Evolutionary conservation across 2,113 vertebrate species (phyloP).

Genomic region (Corythornis madagascariensis): DNA sequence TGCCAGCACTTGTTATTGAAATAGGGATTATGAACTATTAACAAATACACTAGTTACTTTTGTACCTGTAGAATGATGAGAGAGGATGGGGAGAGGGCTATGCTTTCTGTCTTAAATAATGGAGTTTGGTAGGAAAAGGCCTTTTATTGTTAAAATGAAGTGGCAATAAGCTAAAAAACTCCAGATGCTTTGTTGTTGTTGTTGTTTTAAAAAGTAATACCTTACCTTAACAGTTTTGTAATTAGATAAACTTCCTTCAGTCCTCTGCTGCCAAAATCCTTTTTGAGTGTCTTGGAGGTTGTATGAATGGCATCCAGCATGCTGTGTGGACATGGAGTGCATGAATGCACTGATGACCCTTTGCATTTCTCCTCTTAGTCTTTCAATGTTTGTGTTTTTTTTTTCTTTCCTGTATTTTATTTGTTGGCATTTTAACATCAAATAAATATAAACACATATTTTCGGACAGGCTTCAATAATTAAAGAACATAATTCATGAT

Average conservation of each 20-base stretch:
- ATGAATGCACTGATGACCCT: background rate
- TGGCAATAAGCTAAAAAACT: background rate
- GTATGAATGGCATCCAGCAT: background rate
- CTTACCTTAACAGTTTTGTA: background rate
- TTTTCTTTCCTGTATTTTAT: background rate
- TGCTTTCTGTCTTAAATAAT: background rate
- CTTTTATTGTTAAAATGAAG: background rate
- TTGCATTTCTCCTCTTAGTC: background rate
- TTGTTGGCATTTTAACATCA: background rate
- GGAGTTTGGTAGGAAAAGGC: background rate
- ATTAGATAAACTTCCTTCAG: background rate
- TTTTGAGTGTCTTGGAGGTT: background rate
- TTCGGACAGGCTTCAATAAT: background rate
- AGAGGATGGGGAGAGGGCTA: background rate
- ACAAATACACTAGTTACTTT: background rate
- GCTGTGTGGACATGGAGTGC: rapidly evolving
- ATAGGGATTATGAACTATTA: background rate
- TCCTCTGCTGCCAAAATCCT: background rate
- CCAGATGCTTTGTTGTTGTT: background rate
- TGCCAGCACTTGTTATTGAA: background rate
- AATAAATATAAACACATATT: background rate
- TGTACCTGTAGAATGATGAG: background rate
- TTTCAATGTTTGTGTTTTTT: background rate
- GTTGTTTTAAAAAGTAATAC: background rate
- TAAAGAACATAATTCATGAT: background rate